phyloP scores from a whole-genome alignment of 2,888 invertebrate genomes.

The Acrocera orbiculus region DNA sequence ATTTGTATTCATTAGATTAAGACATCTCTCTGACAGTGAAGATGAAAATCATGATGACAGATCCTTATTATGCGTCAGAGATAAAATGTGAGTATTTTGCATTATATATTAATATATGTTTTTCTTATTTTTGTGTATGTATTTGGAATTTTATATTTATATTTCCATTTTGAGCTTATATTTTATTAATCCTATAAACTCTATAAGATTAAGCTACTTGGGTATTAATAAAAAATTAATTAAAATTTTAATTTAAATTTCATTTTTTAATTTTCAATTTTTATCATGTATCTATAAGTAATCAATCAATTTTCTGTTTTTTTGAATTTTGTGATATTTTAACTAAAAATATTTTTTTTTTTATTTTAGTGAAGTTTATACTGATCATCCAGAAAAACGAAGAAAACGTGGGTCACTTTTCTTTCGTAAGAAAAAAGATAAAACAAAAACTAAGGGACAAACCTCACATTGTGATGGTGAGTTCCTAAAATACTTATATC shows the following conservation, averaged over 20 bases:
- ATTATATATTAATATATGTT: no score
- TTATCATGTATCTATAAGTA: no score
- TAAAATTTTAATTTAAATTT: no score
- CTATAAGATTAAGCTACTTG: no score
- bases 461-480: conserved; percentile 23
- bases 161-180: not conserved
- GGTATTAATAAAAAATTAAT: no score
- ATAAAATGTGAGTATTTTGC: conserved; percentile 26
- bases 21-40: conserved; percentile 32
- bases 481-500: conserved; percentile 2
- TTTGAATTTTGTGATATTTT: no score
- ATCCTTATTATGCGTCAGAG: conserved; percentile 28
- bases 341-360: not conserved
- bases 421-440: conserved; percentile 77
- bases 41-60: conserved; percentile 31
- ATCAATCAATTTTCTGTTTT: no score
- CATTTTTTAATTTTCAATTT: not conserved
- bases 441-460: conserved; percentile 28
- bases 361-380: conserved; percentile 22
- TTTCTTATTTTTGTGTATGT: no score
- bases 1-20: conserved; percentile 15
- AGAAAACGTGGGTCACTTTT: conserved; percentile 77
- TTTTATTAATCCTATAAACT: not conserved
- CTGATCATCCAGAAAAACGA: conserved; percentile 63
- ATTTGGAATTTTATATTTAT: not conserved